Percentiles rank a stretch among this genome's conserved stretches.
Evolutionary conservation across 2,888 invertebrate genomes (phyloP).

Genomic region (Erebia palarica): DNA sequence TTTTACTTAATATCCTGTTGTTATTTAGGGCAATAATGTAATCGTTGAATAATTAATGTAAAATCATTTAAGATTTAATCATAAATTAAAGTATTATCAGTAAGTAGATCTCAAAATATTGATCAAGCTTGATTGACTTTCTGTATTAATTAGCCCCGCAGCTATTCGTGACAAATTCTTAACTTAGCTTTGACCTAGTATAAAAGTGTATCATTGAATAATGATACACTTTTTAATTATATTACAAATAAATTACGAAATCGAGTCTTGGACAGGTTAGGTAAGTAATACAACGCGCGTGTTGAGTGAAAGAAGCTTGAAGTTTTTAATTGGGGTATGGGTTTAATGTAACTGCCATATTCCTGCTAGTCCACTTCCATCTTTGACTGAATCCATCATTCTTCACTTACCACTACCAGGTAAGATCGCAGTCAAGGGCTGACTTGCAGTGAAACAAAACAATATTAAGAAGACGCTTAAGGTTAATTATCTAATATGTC

Average conservation of each 20-base stretch:
- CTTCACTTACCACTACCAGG: too few species aligned
- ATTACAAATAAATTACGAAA: constrained; percentile 11
- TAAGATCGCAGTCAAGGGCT: too few species aligned
- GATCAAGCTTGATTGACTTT: constrained; percentile 3
- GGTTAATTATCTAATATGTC: too few species aligned
- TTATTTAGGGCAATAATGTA: neutral
- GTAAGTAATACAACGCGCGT: neutral
- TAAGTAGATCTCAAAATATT: constrained; percentile 1
- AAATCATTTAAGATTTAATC: neutral
- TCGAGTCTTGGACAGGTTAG: constrained; percentile 17
- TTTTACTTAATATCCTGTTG: neutral
- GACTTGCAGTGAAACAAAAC: too few species aligned
- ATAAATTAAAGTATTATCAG: neutral
- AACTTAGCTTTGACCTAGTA: constrained; percentile 15
- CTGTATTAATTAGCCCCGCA: constrained; percentile 11
- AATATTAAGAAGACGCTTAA: too few species aligned
- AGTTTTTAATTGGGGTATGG: too few species aligned
- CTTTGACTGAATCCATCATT: too few species aligned
- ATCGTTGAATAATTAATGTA: neutral
- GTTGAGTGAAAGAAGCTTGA: constrained; percentile 1
- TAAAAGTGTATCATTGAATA: constrained; percentile 14
- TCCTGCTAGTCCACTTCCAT: too few species aligned
- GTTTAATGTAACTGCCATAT: too few species aligned
- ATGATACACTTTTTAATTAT: constrained; percentile 5
- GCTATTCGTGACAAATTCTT: constrained; percentile 6